Evolutionary conservation across 2,888 invertebrate species (phyloP).

Genomic region (Amitus sp.): DNA sequence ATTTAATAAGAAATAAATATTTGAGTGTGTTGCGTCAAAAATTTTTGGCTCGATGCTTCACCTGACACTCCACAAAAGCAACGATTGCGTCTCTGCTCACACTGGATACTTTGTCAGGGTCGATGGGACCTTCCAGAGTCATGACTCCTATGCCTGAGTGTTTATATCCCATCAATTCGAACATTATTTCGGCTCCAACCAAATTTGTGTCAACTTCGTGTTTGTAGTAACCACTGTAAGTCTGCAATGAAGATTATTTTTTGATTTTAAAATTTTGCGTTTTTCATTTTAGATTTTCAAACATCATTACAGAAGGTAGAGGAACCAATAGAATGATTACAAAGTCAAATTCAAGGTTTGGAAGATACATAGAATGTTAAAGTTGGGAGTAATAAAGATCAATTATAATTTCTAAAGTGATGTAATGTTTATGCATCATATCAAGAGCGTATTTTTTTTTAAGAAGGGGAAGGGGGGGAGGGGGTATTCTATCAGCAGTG

Average conservation of each 20-base stretch:
- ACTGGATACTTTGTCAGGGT: slow-evolving; percentile 82
- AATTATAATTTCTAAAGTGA: too few relatives aligned
- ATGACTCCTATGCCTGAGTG: slow-evolving; percentile 70
- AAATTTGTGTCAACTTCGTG: slow-evolving; percentile 87
- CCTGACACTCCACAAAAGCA: slow-evolving; percentile 89
- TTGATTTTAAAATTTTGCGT: background rate
- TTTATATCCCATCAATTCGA: slow-evolving; percentile 86
- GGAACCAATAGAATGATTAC: too few relatives aligned
- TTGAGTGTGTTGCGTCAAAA: background rate
- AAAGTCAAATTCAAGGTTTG: too few relatives aligned
- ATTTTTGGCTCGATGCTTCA: slow-evolving; percentile 54
- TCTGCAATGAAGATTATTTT: slow-evolving; percentile 66
- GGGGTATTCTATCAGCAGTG: too few relatives aligned
- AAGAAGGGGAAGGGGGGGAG: too few relatives aligned
- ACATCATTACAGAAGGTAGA: too few relatives aligned
- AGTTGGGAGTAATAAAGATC: too few relatives aligned
- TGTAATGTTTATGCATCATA: too few relatives aligned
- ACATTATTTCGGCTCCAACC: slow-evolving; percentile 79
- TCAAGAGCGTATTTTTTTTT: too few relatives aligned
- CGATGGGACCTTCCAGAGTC: slow-evolving; percentile 78
- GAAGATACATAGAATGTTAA: too few relatives aligned
- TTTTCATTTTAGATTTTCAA: too few relatives aligned
- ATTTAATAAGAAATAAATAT: too few relatives aligned
- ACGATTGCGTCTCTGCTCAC: slow-evolving; percentile 86
- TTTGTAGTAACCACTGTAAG: slow-evolving; percentile 88